phyloP scores from a whole-genome alignment of 2,113 vertebrate species.

The Nesoenas mayeri region DNA sequence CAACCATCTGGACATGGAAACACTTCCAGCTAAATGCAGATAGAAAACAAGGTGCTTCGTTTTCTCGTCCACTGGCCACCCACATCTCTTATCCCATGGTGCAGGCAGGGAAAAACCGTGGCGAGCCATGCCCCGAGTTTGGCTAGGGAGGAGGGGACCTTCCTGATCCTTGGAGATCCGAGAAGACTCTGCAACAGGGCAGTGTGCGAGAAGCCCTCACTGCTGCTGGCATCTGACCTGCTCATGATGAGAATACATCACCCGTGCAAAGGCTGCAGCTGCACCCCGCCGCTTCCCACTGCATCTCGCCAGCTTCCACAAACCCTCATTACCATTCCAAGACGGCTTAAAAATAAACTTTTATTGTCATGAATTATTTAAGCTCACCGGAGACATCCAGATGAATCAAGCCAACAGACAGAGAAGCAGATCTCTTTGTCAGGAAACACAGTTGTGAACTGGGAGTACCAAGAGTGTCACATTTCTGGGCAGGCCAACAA shows the following conservation, averaged over 20 bases:
- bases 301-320: neutral
- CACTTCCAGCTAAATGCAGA: neutral
- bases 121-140: neutral
- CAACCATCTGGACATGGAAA: neutral
- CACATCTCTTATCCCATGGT: neutral
- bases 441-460: neutral
- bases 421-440: constrained; percentile 33
- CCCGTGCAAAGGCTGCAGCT: constrained; percentile 4
- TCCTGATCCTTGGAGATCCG: rapidly evolving
- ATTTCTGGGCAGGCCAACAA: constrained; percentile 11
- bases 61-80: neutral
- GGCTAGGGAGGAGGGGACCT: neutral
- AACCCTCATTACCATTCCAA: neutral
- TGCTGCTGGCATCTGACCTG: neutral
- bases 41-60: neutral
- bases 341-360: constrained; percentile 44
- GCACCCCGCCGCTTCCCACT: neutral
- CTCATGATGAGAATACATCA: neutral
- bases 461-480: neutral
- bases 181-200: neutral
- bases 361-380: constrained; percentile 38
- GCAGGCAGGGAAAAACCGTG: neutral
- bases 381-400: constrained; percentile 5
- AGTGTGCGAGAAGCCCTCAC: rapidly evolving
- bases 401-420: constrained; percentile 8